Conservation (phyloP, 2,888 invertebrate species). For the Pachydiplax longipennis region DNA sequence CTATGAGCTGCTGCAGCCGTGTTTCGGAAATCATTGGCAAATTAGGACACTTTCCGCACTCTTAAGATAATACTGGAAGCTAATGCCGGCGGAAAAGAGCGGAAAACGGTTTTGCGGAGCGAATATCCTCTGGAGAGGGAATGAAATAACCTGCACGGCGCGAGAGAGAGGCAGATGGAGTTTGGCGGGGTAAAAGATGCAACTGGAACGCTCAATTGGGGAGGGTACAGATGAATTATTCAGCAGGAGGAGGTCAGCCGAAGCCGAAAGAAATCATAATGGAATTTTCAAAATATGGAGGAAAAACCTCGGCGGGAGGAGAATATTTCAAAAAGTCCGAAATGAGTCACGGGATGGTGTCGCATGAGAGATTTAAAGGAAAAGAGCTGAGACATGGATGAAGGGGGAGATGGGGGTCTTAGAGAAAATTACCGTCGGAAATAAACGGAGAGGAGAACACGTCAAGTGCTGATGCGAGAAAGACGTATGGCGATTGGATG, state of each 20-base stretch:
- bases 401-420: not conserved
- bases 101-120: not conserved
- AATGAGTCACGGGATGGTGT: not conserved
- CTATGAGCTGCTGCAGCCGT: too few relatives aligned
- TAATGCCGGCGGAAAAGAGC: not conserved
- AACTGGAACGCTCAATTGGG: not conserved
- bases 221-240: not conserved
- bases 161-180: not conserved
- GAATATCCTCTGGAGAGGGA: not conserved
- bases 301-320: not conserved
- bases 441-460: not conserved
- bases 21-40: not conserved
- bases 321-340: not conserved
- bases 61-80: not conserved
- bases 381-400: not conserved
- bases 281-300: conserved; percentile 32
- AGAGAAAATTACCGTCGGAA: not conserved
- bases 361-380: not conserved
- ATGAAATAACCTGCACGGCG: not conserved
- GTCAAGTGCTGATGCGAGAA: not conserved
- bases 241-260: conserved; percentile 17
- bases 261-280: conserved; percentile 34
- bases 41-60: not conserved
- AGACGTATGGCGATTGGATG: not conserved
- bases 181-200: not conserved